Percentiles rank a stretch among this genome's conserved stretches.
These are phyloP conservation scores for Nycticebus coucang DNA, from an alignment of 2,113 vertebrate genomes.

Conservation along the genomic window DNA sequence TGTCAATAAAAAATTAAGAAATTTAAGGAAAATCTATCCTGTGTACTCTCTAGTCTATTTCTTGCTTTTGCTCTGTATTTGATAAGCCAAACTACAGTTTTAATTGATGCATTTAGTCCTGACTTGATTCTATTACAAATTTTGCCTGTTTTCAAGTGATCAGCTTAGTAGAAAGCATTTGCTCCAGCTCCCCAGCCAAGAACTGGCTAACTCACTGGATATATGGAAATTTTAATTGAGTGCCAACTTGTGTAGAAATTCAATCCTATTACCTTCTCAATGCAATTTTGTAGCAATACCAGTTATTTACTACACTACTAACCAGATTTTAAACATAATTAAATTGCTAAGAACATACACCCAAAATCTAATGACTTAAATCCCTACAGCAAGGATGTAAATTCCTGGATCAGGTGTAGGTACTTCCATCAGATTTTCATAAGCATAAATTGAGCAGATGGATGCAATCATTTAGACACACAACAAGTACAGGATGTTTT, in stretches of 20 bases:
- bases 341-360: conserved; percentile 81
- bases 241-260: conserved; percentile 86
- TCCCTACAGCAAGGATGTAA: conserved; percentile 29
- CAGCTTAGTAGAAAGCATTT: conserved; percentile 74
- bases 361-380: conserved; percentile 76
- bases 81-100: conserved; percentile 73
- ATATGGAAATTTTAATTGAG: conserved; percentile 87
- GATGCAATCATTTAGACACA: background rate
- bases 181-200: conserved; percentile 70
- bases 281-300: conserved; percentile 82
- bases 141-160: conserved; percentile 75
- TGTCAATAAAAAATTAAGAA: conserved; percentile 72
- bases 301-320: conserved; percentile 86
- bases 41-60: conserved; percentile 31
- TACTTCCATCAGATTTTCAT: conserved; percentile 35
- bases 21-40: conserved; percentile 71
- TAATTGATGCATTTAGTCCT: conserved; percentile 68
- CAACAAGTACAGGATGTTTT: background rate
- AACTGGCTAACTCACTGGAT: conserved; percentile 81
- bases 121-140: conserved; percentile 78
- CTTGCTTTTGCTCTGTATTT: conserved; percentile 71
- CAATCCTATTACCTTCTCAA: conserved; percentile 83
- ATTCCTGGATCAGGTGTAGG: conserved; percentile 21
- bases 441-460: conserved; percentile 23
- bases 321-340: conserved; percentile 85